These are phyloP conservation scores for Acrocephalus arundinaceus DNA, from an alignment of 2,113 vertebrate species.

Conservation along the genomic window DNA sequence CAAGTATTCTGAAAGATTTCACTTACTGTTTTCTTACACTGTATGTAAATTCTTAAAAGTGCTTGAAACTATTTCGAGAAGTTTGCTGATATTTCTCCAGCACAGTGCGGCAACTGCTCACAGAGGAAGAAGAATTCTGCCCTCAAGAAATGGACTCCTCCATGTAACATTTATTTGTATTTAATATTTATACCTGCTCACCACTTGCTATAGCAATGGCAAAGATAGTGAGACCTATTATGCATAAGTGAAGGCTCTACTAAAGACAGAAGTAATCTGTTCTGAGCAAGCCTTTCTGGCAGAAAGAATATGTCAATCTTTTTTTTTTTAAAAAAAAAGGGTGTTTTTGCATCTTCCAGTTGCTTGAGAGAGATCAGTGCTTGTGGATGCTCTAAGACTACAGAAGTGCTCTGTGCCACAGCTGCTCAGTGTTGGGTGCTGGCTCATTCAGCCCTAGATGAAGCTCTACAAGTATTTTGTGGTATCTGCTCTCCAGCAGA, in stretches of 20 bases:
- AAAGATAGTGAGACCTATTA: not conserved
- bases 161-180: not conserved
- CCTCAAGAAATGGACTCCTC: not conserved
- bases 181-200: conserved; percentile 26
- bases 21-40: not conserved
- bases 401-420: not conserved
- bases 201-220: not conserved
- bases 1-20: not conserved
- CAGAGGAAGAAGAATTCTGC: not conserved
- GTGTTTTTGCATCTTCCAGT: not conserved
- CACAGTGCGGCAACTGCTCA: not conserved
- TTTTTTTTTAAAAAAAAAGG: not conserved
- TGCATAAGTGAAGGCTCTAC: not conserved
- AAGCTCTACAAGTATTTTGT: not conserved
- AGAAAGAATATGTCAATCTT: not conserved
- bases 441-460: not conserved
- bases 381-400: not conserved
- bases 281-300: not conserved
- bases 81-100: not conserved
- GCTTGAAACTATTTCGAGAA: not conserved
- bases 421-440: not conserved
- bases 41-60: not conserved
- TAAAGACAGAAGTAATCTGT: not conserved
- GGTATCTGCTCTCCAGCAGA: not conserved
- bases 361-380: not conserved